Evolutionary conservation across 2,888 invertebrate species (phyloP).

Genomic region (Drosophila hawaiiensis): DNA sequence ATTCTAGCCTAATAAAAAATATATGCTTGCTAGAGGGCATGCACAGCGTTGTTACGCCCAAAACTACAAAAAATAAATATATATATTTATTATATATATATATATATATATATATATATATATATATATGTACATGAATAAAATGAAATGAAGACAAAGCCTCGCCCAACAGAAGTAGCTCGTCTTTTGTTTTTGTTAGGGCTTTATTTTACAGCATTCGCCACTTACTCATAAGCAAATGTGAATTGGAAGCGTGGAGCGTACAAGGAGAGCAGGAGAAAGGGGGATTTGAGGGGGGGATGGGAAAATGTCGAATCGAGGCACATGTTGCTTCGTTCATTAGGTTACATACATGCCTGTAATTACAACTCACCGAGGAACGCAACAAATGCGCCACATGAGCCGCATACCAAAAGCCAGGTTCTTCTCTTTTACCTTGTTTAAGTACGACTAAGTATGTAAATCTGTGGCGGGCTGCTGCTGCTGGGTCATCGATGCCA

Average conservation of each 20-base stretch:
- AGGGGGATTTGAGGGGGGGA: not conserved
- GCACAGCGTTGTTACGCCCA: constrained; percentile 10
- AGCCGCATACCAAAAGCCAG: constrained; percentile 19
- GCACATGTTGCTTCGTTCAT: constrained; percentile 50
- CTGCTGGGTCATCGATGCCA: constrained; percentile 61
- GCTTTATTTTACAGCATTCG: constrained; percentile 69
- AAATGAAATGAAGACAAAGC: constrained; percentile 10
- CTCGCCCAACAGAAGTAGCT: not conserved
- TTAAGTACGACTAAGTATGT: constrained; percentile 40
- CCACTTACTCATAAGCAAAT: constrained; percentile 58
- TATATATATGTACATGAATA: not conserved
- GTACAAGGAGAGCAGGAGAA: not conserved
- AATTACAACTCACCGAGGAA: constrained; percentile 75
- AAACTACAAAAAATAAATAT: not conserved
- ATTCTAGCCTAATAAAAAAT: not conserved
- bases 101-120: too few relatives aligned
- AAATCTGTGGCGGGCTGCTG: constrained; percentile 26
- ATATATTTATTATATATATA: too few relatives aligned
- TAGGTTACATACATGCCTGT: constrained; percentile 75
- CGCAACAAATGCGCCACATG: constrained; percentile 50
- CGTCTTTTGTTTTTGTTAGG: constrained; percentile 22
- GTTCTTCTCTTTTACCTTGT: constrained; percentile 7
- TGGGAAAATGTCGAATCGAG: constrained; percentile 16
- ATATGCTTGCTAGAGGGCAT: constrained; percentile 23
- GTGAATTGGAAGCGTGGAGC: constrained; percentile 7